These are phyloP conservation scores for human (Homo sapiens) DNA, from an alignment of 2,113 vertebrate species.

Conservation along the genomic window GRCh38 chr21:15003001-15003500, in stretches of 20 bases:
- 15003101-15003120: slow-evolving; percentile 26
- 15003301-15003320: slow-evolving; percentile 1
- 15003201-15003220: slow-evolving; percentile 61
- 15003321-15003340: neutral
- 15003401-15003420: slow-evolving; percentile 78
- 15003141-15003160: slow-evolving; percentile 23
- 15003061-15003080: slow-evolving; percentile 7
- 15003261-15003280: slow-evolving; percentile 36
- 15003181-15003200: slow-evolving; percentile 55
- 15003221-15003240: neutral
- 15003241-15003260: slow-evolving; percentile 37
- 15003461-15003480: slow-evolving; percentile 92
- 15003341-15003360: neutral
- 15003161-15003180: neutral
- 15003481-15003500: slow-evolving; percentile 91
- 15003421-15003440: slow-evolving; percentile 79
- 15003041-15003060: slow-evolving; percentile 16
- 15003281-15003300: slow-evolving; percentile 41
- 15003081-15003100: slow-evolving; percentile 43
- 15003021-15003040: slow-evolving; percentile 42
- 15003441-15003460: slow-evolving; percentile 84
- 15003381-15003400: slow-evolving; percentile 54
- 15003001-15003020: slow-evolving; percentile 16
- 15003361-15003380: neutral
- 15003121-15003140: neutral